Evolutionary conservation across 2,797 vertebrate species (phyloP).

Genomic region (Thripadectes ignobilis): DNA sequence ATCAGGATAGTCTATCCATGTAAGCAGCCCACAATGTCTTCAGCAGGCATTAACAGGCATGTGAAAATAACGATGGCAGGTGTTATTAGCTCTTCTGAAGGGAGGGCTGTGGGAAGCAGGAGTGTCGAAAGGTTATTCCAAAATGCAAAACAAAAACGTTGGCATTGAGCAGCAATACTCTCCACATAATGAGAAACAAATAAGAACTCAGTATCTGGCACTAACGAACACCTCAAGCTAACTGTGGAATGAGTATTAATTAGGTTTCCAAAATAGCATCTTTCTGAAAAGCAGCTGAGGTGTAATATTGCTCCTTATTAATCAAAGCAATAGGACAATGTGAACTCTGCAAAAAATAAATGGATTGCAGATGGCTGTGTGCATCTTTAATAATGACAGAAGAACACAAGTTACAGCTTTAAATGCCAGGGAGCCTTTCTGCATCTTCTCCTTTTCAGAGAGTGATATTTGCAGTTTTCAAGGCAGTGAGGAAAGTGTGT

Average conservation of each 20-base stretch:
- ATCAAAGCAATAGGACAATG: constrained; percentile 57
- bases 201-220: constrained; percentile 52
- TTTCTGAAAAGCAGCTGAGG: constrained; percentile 61
- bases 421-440: constrained; percentile 69
- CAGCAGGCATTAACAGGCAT: not conserved
- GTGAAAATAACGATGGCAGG: constrained; percentile 34
- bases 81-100: constrained; percentile 19
- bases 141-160: constrained; percentile 26
- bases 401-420: constrained; percentile 69
- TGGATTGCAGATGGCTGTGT: constrained; percentile 63
- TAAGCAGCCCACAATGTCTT: constrained; percentile 24
- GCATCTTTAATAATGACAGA: constrained; percentile 61
- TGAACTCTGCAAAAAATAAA: constrained; percentile 62
- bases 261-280: constrained; percentile 63
- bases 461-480: constrained; percentile 63
- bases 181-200: constrained; percentile 58
- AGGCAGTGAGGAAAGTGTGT: constrained; percentile 48
- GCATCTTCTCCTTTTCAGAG: constrained; percentile 48
- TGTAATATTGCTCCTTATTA: constrained; percentile 59
- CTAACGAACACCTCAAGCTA: constrained; percentile 60
- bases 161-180: constrained; percentile 39
- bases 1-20: not conserved
- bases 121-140: constrained; percentile 26
- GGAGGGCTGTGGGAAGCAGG: not conserved
- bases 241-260: constrained; percentile 56